phyloP scores from a whole-genome alignment of 2,797 vertebrate genomes.

The Clarias platycephalus region DNA sequence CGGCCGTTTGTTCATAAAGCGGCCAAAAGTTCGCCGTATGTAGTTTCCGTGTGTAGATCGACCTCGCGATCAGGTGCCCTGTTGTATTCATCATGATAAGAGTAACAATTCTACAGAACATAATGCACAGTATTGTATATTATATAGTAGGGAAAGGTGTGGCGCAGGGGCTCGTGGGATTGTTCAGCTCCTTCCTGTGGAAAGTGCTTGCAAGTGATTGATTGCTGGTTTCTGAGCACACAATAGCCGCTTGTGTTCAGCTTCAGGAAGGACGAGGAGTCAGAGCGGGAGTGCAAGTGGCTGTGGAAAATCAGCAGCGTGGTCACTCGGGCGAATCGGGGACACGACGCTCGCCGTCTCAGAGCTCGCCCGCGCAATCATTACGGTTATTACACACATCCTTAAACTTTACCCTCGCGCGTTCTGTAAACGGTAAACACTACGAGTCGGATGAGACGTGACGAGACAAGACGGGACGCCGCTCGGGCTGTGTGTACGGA shows the following conservation, averaged over 20 bases:
- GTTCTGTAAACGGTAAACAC: neutral
- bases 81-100: neutral
- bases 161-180: neutral
- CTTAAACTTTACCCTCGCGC: neutral
- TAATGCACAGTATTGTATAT: neutral
- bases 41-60: neutral
- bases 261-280: conserved; percentile 34
- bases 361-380: neutral
- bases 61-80: neutral
- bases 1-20: neutral
- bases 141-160: neutral
- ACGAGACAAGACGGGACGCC: neutral
- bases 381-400: neutral
- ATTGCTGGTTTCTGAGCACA: conserved; percentile 8
- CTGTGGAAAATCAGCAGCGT: conserved; percentile 11
- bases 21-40: neutral
- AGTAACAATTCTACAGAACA: neutral
- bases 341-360: neutral
- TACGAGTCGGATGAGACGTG: neutral
- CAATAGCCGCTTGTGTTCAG: conserved; percentile 20
- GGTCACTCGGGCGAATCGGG: neutral
- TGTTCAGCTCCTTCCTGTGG: neutral
- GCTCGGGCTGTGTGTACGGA: neutral
- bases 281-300: conserved; percentile 32
- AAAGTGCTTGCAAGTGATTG: neutral